Conservation (phyloP, 2,888 invertebrate genomes). For the Salpingus planirostris region DNA sequence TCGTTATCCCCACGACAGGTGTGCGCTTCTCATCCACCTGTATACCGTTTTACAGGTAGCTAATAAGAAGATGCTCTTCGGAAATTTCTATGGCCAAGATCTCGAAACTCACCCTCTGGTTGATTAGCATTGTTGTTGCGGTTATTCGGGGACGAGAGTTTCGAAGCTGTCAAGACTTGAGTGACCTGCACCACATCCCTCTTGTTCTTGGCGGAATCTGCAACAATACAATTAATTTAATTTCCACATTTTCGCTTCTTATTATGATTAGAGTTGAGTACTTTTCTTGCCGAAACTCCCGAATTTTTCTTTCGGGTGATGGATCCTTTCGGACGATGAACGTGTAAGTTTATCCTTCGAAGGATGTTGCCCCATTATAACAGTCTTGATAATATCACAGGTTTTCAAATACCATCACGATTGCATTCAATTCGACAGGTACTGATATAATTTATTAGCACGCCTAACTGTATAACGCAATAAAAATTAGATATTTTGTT, state of each 20-base stretch:
- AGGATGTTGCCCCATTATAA: conserved; percentile 62
- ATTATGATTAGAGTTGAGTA: conserved; percentile 26
- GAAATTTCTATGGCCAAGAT: too few relatives aligned
- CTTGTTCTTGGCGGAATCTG: conserved; percentile 20
- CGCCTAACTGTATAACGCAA: too few relatives aligned
- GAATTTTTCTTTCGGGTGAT: conserved; percentile 49
- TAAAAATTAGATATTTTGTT: too few relatives aligned
- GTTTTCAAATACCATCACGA: too few relatives aligned
- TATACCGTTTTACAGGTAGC: too few relatives aligned
- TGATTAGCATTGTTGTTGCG: too few relatives aligned
- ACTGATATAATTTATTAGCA: too few relatives aligned
- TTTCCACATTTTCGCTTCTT: background rate
- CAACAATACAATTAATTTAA: conserved; percentile 1
- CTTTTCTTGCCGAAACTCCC: conserved; percentile 63
- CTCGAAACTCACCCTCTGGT: too few relatives aligned
- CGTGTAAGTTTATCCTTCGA: conserved; percentile 66
- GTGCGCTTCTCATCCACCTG: too few relatives aligned
- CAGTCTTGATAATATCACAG: background rate
- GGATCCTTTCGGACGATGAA: conserved; percentile 53
- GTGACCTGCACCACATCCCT: conserved; percentile 35
- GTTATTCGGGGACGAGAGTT: conserved; percentile 31
- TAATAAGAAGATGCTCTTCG: too few relatives aligned
- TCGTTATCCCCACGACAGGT: too few relatives aligned
- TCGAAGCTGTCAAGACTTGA: conserved; percentile 35
- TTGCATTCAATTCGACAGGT: too few relatives aligned